These are phyloP conservation scores for Tinamus major DNA, from an alignment of 2,797 vertebrate species.

Conservation along the genomic window DNA sequence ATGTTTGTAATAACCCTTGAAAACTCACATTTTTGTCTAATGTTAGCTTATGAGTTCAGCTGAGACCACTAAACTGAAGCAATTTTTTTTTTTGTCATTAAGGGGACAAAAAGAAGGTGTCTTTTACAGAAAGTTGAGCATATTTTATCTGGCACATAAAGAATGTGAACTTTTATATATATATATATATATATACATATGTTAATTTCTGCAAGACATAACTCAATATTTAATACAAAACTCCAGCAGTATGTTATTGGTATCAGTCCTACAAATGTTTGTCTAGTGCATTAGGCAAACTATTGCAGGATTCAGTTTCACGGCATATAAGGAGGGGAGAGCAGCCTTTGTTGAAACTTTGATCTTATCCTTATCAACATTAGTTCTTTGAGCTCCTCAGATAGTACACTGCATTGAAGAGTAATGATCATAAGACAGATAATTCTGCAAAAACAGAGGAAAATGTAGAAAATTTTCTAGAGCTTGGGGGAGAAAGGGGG, in stretches of 20 bases:
- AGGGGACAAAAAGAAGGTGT: background rate
- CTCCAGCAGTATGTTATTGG: background rate
- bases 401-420: background rate
- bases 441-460: background rate
- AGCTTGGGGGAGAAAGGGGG: background rate
- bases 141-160: background rate
- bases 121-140: background rate
- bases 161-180: background rate
- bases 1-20: background rate
- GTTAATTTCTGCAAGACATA: background rate
- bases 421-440: background rate
- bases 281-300: conserved; percentile 36
- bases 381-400: background rate
- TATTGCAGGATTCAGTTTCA: conserved; percentile 21
- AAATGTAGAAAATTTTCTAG: background rate
- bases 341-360: background rate
- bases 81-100: background rate
- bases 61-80: background rate
- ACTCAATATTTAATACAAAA: conserved; percentile 62
- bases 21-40: background rate
- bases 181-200: background rate
- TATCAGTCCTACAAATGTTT: conserved; percentile 37
- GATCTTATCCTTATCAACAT: conserved; percentile 30
- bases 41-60: background rate
- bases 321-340: conserved; percentile 5